Evolutionary conservation across 2,113 vertebrate genomes (phyloP), one percentile per base, ranked within the genome.

Genomic region (Mobula hypostoma): DNA sequence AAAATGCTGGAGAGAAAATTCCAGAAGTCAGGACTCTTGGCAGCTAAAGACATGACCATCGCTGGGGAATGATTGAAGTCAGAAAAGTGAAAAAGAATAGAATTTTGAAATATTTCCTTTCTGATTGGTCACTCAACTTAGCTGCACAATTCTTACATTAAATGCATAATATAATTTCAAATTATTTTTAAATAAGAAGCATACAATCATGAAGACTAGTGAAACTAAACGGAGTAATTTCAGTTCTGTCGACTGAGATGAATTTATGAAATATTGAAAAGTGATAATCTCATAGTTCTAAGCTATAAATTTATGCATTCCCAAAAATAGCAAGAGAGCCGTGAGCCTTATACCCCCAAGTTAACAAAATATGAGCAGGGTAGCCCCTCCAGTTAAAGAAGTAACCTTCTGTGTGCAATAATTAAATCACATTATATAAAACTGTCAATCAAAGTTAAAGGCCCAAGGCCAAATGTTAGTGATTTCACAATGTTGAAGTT

Each of bases 361-460:
- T 93, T 93, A 93, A 21, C 8, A 74, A 66, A 93, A 93, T 93
- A 40, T 76, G 32, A 93, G 91, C 36, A 93, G 21, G 5, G 29
- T 93, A 56, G 91, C 21, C 36, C 68, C 36, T 74, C 91, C 24
- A 70, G 91, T 74, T 93, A 93, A 56, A 76, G 91, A 93, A 40
- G 24, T 93, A 93, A 76, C 40, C 40, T 93, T 72, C 19, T 76
- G 91, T 74, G 68, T 76, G 90, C 90, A 92, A 93, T 74, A 72
- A 93, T 93, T 93, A 56, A 90, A 93, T 93, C 70, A 93, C 68
- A 58, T 93, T 56, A 74, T 93, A 74, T 93, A n/a, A 93, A 74
- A 74, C 70, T 74, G 91, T 93, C 91, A 93, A 93, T 93, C 91
- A 93, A 11, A 29, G 91, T 40, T 93, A 56, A 56, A 74, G 40